These are phyloP conservation scores for Microtus obscurus DNA, from an alignment of 2,797 vertebrate species.

Conservation along the genomic window DNA sequence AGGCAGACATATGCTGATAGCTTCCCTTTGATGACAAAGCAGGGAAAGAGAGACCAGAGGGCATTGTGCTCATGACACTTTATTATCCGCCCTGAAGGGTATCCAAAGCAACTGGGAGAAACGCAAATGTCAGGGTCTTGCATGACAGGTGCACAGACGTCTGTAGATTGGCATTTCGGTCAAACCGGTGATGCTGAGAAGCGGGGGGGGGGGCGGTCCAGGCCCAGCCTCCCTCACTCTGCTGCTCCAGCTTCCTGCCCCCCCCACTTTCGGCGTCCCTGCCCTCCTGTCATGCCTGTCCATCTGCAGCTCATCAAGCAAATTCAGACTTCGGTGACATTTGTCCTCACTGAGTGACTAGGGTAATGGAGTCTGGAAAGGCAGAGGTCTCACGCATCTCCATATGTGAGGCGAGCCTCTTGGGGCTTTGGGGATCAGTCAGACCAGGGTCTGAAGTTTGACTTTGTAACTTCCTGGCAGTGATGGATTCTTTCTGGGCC, in stretches of 20 bases:
- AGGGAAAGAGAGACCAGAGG: neutral
- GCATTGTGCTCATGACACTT: neutral
- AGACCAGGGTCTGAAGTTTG: neutral
- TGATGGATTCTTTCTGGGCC: neutral
- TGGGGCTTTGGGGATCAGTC: neutral
- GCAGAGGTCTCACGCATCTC: neutral
- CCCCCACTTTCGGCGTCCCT: too few relatives aligned
- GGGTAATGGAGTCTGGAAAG: neutral
- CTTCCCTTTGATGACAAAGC: neutral
- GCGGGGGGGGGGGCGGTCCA: neutral
- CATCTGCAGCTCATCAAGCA: neutral
- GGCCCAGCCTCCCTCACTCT: neutral
- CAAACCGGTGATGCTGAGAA: neutral
- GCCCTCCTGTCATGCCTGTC: neutral
- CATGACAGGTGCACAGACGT: neutral
- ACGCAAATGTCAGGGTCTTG: neutral
- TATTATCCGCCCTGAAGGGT: neutral
- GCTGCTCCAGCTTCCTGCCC: neutral
- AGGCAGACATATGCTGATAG: neutral
- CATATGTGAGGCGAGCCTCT: neutral
- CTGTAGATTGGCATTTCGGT: neutral
- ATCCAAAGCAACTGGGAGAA: neutral
- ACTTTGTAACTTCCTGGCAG: neutral
- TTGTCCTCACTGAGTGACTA: neutral
- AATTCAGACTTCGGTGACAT: neutral